Evolutionary conservation across 2,113 vertebrate genomes (phyloP).

Genomic region (Chaenogobius annularis): DNA sequence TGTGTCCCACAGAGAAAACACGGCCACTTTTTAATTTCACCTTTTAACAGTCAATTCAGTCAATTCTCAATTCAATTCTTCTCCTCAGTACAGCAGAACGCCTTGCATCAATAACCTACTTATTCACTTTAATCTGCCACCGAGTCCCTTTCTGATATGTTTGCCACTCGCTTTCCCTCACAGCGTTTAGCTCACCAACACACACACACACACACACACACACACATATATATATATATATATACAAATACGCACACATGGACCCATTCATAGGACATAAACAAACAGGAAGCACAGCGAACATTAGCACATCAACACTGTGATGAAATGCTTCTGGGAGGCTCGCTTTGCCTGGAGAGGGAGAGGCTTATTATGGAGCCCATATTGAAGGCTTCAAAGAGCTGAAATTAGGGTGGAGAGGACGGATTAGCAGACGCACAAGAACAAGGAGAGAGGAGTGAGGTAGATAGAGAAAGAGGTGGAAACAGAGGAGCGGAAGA

Average conservation of each 20-base stretch:
- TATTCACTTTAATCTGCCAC: constrained; percentile 59
- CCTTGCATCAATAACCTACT: constrained; percentile 66
- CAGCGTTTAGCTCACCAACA: constrained; percentile 43
- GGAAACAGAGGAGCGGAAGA: constrained; percentile 38
- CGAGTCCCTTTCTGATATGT: constrained; percentile 56
- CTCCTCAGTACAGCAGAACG: constrained; percentile 34
- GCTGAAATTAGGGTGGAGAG: constrained; percentile 79
- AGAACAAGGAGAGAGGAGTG: constrained; percentile 60
- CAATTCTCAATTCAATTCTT: constrained; percentile 24
- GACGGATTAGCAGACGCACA: constrained; percentile 72
- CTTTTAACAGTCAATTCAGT: constrained; percentile 25
- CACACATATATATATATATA: not conserved
- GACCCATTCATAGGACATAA: constrained; percentile 25
- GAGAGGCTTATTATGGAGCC: constrained; percentile 76
- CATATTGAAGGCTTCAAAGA: constrained; percentile 79
- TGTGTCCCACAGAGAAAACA: not conserved
- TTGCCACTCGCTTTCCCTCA: constrained; percentile 50
- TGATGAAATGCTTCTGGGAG: constrained; percentile 68
- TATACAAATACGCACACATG: constrained; percentile 15
- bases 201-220: constrained; percentile 9
- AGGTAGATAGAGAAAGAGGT: constrained; percentile 40
- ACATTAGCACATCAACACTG: constrained; percentile 47
- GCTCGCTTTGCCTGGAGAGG: constrained; percentile 73
- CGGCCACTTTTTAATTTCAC: not conserved
- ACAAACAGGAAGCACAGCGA: constrained; percentile 60